These are phyloP conservation scores for Xenopus petersii DNA, from an alignment of 2,797 vertebrate species.

Conservation along the genomic window DNA sequence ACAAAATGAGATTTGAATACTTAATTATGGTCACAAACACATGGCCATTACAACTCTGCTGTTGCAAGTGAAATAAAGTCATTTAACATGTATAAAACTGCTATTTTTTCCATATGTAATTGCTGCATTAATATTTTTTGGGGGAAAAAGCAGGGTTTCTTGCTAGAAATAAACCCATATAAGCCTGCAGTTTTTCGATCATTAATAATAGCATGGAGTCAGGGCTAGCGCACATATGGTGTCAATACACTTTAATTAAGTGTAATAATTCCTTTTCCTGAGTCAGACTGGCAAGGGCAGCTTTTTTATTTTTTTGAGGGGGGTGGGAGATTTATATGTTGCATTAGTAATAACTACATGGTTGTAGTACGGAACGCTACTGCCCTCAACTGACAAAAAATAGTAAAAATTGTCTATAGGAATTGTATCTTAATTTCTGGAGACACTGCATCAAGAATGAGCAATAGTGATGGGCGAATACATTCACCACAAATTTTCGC, in stretches of 20 bases:
- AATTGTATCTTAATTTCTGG: no score
- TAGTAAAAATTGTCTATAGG: neutral
- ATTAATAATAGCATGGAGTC: slow-evolving; percentile 62
- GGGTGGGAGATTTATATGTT: slow-evolving; percentile 55
- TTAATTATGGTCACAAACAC: no score
- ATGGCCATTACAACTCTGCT: neutral
- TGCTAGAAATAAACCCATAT: slow-evolving; percentile 17
- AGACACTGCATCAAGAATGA: no score
- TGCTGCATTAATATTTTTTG: slow-evolving; percentile 17
- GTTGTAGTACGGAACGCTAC: slow-evolving; percentile 63
- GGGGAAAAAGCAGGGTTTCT: slow-evolving; percentile 6
- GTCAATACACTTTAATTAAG: slow-evolving; percentile 85
- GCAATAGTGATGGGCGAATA: no score
- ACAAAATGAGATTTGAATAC: no score
- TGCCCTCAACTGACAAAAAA: slow-evolving; percentile 73
- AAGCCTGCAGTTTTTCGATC: slow-evolving; percentile 56
- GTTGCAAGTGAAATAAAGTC: neutral
- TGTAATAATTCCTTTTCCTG: slow-evolving; percentile 84
- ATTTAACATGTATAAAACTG: neutral
- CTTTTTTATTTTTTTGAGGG: slow-evolving; percentile 59
- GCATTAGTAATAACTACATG: neutral
- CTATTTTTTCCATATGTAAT: slow-evolving; percentile 14
- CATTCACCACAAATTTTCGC: no score
- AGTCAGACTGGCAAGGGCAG: slow-evolving; percentile 71
- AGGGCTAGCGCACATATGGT: slow-evolving; percentile 73